phyloP scores from a whole-genome alignment of 2,888 invertebrate species.

The Cantharis lateralis region DNA sequence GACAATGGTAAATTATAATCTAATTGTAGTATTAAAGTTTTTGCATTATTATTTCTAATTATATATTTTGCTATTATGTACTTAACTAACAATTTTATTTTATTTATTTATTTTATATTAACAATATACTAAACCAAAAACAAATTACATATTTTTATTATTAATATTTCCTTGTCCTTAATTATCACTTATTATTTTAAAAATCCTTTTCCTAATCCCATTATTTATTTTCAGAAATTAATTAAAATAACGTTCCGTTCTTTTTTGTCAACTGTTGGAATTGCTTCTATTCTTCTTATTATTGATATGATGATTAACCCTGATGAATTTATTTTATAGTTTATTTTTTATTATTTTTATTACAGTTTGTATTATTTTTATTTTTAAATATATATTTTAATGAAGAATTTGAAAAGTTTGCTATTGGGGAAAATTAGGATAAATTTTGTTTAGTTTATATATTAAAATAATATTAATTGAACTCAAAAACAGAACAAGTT shows the following conservation, averaged over 20 bases:
- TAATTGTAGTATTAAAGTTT: neutral
- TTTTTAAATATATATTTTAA: neutral
- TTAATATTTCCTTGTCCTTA: neutral
- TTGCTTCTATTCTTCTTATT: slow-evolving; percentile 45
- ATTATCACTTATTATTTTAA: neutral
- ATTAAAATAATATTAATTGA: too few species aligned
- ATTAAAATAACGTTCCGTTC: slow-evolving; percentile 26
- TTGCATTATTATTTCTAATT: neutral
- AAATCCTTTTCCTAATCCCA: slow-evolving; percentile 16
- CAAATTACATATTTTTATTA: slow-evolving; percentile 9
- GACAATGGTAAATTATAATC: neutral
- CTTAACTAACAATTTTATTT: slow-evolving; percentile 4
- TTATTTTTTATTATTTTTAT: neutral
- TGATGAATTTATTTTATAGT: slow-evolving; percentile 45
- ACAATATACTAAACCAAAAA: slow-evolving; percentile 4
- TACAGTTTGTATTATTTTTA: neutral
- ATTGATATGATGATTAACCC: slow-evolving; percentile 54
- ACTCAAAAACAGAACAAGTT: too few species aligned
- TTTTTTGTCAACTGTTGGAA: slow-evolving; percentile 42
- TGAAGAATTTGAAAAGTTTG: neutral
- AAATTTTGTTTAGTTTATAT: neutral
- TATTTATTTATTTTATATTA: slow-evolving; percentile 1
- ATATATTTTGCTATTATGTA: slow-evolving; percentile 11
- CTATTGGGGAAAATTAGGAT: neutral
- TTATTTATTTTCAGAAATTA: slow-evolving; percentile 42